Evolutionary conservation across 2,888 invertebrate species (phyloP).

Genomic region (Ptychoptera contaminata): DNA sequence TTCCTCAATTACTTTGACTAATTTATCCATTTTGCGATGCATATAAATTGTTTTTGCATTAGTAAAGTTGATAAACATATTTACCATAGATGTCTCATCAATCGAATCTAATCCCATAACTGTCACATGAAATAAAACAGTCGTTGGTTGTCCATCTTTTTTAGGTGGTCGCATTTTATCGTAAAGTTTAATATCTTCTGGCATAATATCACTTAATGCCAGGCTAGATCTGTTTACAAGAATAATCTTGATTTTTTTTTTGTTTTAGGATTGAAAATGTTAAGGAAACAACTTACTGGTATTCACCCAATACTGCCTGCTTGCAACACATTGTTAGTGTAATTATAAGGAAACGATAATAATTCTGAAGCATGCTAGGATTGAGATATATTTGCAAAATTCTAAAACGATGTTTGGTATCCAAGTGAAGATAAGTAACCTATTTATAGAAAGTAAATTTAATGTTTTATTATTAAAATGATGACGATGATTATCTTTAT

Average conservation of each 20-base stretch:
- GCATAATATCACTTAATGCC: constrained; percentile 68
- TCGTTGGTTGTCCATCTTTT: constrained; percentile 73
- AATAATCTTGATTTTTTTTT: not conserved
- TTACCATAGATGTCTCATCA: constrained; percentile 89
- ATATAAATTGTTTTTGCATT: too few relatives aligned
- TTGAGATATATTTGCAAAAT: too few relatives aligned
- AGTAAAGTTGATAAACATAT: constrained; percentile 8
- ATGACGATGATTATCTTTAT: too few relatives aligned
- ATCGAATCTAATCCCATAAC: constrained; percentile 93
- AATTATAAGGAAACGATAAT: not conserved
- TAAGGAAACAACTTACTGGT: not conserved
- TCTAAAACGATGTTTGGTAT: too few relatives aligned
- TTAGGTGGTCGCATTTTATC: constrained; percentile 91
- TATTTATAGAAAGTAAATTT: too few relatives aligned
- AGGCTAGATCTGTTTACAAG: constrained; percentile 48
- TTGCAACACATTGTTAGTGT: not conserved
- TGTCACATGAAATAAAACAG: constrained; percentile 81
- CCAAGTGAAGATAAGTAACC: too few relatives aligned
- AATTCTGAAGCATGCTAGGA: not conserved
- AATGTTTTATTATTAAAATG: too few relatives aligned
- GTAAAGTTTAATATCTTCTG: constrained; percentile 72
- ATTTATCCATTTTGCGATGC: too few relatives aligned
- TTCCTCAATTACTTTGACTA: too few relatives aligned
- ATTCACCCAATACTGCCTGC: not conserved
- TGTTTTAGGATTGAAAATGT: constrained; percentile 2